Evolutionary conservation across 2,113 vertebrate genomes (phyloP), one percentile per base, ranked within the genome.

Genomic region (Hippotragus niger): DNA sequence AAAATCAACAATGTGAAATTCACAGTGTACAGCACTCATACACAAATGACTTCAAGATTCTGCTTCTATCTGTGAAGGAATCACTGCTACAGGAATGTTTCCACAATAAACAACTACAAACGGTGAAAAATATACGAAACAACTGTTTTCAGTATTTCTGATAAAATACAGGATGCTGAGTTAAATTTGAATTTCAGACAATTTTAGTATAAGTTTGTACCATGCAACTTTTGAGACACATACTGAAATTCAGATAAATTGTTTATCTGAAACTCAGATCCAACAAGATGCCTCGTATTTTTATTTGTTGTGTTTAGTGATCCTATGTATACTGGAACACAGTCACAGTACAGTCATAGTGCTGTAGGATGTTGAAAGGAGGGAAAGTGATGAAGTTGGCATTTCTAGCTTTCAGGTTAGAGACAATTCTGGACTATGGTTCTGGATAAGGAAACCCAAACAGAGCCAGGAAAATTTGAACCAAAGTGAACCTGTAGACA

Each of bases 131-230:
- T 17, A 55, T 7, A 52, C 47, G 2, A 92, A 71, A 92, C 29
- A 91, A 78, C 7, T 84, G 29, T 67, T 84, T 91, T 64, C 84
- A 64, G 3, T 19, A 43, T 17, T 85, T 19, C 27, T 85, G 33
- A 55, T 71, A 94, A 95, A 96, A 92, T 58, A 86, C 4, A 76
- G 7, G 27, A 81, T 91, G n/a, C 21, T 74, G 29, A 84, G 31
- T 88, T 95, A 80, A 96, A 88, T 90, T 23, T 74, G 43, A 93
- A 92, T 85, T 92, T 94, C 52, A 93, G 45, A 76, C 58, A 64
- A 36, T 67, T 93, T 90, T 91, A 83, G 17, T 88, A 16, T 67
- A 50, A 40, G 50, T 89, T 33, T 86, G 17, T 57, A 9, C 58
- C 17, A n/a, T 43, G 23, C 33, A 88, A 81, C 7, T 58, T 94